Evolutionary conservation across 2,113 vertebrate genomes (phyloP).

Genomic region (Gadus macrocephalus): DNA sequence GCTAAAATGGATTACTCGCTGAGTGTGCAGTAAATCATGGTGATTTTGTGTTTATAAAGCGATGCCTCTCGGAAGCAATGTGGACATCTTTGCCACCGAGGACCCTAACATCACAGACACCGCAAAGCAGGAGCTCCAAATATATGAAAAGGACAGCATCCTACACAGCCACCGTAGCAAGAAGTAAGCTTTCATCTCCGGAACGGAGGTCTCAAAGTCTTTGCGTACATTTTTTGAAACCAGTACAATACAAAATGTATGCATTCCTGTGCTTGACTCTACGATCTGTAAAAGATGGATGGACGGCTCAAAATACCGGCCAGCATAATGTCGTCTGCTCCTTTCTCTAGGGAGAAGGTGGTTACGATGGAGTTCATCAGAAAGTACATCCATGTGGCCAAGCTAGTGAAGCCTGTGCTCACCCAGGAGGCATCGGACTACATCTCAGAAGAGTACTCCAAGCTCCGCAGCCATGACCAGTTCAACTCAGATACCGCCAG

Average conservation of each 20-base stretch:
- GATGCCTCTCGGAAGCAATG: constrained; percentile 56
- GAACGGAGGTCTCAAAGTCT: background rate
- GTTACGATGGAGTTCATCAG: constrained; percentile 62
- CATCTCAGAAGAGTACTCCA: constrained; percentile 60
- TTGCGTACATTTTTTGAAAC: background rate
- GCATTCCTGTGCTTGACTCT: background rate
- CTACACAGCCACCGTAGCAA: constrained; percentile 53
- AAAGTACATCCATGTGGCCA: constrained; percentile 65
- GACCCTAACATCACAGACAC: constrained; percentile 56
- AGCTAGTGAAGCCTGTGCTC: constrained; percentile 54
- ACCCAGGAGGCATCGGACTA: constrained; percentile 56
- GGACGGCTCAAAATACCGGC: no score
- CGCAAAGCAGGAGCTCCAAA: constrained; percentile 49
- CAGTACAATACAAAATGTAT: background rate
- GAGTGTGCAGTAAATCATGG: no score
- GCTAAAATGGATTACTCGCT: no score
- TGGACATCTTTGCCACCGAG: constrained; percentile 57
- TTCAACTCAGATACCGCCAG: constrained; percentile 50
- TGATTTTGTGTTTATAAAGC: constrained; percentile 25
- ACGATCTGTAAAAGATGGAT: no score
- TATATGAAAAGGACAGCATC: constrained; percentile 58
- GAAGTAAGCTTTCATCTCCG: constrained; percentile 30
- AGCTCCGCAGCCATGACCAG: constrained; percentile 58
- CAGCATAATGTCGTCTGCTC: background rate
- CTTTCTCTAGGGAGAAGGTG: constrained; percentile 48